Evolutionary conservation across 2,113 vertebrate genomes (phyloP).

Genomic region (Macquaria ambigua): DNA sequence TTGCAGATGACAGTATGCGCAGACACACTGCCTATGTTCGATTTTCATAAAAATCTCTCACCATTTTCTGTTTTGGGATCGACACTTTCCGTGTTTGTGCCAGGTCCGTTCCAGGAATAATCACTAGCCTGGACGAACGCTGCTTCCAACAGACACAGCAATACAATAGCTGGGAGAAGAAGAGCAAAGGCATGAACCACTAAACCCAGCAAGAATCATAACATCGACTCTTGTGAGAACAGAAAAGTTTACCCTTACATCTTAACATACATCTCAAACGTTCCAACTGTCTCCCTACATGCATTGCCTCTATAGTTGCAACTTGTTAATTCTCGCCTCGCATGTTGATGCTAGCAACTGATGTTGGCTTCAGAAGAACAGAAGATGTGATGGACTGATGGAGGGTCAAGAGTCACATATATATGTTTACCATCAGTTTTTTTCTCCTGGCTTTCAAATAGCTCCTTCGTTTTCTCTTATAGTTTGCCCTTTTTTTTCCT

Average conservation of each 20-base stretch:
- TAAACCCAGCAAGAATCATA: not conserved
- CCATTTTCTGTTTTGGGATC: constrained; percentile 16
- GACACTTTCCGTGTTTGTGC: rapidly evolving
- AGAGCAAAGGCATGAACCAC: not conserved
- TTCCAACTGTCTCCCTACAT: not conserved
- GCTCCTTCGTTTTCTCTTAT: constrained; percentile 36
- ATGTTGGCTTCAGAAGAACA: constrained; percentile 22
- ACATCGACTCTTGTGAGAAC: not conserved
- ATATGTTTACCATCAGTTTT: not conserved
- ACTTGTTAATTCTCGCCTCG: constrained; percentile 67
- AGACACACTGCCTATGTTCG: not conserved
- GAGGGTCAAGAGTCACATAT: constrained; percentile 7
- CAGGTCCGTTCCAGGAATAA: constrained; percentile 29
- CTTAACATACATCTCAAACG: not conserved
- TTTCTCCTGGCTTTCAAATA: not conserved
- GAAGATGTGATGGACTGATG: constrained; percentile 12
- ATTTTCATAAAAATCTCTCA: constrained; percentile 1
- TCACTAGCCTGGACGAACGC: not conserved
- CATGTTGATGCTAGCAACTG: constrained; percentile 64
- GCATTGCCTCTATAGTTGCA: not conserved
- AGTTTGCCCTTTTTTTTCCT: not conserved
- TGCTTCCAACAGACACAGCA: constrained; percentile 57
- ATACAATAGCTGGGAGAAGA: constrained; percentile 32
- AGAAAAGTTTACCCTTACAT: not conserved
- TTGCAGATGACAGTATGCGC: not conserved